Evolutionary conservation across 2,113 vertebrate genomes (phyloP).

Genomic region (Podilymbus podiceps): DNA sequence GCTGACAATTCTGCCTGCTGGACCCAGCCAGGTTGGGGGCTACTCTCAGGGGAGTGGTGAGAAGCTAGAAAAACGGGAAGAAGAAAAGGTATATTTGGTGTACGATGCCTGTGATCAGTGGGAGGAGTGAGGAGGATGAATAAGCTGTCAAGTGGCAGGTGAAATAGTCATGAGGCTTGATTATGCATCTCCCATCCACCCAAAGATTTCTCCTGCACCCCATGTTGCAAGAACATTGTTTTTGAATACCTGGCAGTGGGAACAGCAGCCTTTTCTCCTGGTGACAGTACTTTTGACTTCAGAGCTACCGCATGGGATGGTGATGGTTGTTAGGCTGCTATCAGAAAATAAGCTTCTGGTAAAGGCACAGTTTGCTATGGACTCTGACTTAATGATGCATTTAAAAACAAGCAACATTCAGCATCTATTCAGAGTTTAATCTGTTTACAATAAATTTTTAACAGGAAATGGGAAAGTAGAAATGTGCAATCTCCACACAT

Average conservation of each 20-base stretch:
- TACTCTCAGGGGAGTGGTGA: fast-evolving
- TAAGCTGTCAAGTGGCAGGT: not conserved
- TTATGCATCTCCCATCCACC: not conserved
- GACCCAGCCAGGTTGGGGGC: not conserved
- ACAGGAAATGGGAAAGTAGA: not conserved
- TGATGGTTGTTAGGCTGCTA: not conserved
- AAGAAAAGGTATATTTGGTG: not conserved
- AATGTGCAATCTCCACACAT: not conserved
- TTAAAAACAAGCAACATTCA: not conserved
- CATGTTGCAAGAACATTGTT: not conserved
- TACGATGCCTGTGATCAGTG: not conserved
- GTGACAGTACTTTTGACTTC: not conserved
- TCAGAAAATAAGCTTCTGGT: not conserved
- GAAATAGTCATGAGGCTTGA: not conserved
- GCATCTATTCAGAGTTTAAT: not conserved
- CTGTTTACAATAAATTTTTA: not conserved
- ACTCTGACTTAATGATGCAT: not conserved
- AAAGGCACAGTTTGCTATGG: not conserved
- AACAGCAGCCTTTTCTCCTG: not conserved
- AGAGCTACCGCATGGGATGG: not conserved
- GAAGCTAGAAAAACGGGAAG: not conserved
- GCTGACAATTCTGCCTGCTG: not conserved
- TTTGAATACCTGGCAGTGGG: not conserved
- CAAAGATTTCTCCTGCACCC: not conserved
- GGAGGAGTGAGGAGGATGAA: fast-evolving